Evolutionary conservation across 2,797 vertebrate genomes (phyloP), one percentile per base, ranked within the genome.

Genomic region (Microtus agrestis): DNA sequence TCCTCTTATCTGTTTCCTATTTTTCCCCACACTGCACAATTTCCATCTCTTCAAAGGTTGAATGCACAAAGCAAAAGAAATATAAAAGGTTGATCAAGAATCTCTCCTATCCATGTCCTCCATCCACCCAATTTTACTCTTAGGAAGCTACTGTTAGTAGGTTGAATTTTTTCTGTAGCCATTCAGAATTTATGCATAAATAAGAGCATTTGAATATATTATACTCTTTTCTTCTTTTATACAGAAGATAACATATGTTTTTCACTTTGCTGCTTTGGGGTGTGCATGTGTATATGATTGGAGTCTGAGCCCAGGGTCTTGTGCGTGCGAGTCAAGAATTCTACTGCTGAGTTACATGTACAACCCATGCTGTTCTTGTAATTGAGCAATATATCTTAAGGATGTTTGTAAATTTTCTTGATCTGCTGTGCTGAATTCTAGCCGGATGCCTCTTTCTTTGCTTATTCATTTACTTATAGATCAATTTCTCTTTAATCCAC

Each of bases 391-490:
- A 8, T 29, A 67, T 76, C 80, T 91, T 63, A 7, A 90, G 84
- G 88, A 69, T 43, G 91, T 69, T 43, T 65, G 78, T 25, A 14
- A 59, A 21, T 89, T 84, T 82, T 82, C 63, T 92, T 93, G 37
- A 76, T 37, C 63, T 37, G 37, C 17, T 43, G 37, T 34, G 76
- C 56, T 87, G 63, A 71, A 40, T 63, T 81, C 51, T 17, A 74
- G 1, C 13, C n/a, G 34, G 31, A 48, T 25, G 2, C 23, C 40
- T 31, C n/a, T 93, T 78, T 82, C 37, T 82, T 86, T 46, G 37
- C 9, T 81, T 77, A 34, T 65, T 93, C 59, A 48, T 73, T 93
- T 81, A 80, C 90, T 87, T 94, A 61, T 12, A 90, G 65, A 93
- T 67, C 29, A 91, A 73, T 73, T 84, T 77, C 73, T 91, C 31